Base-by-base conservation (phyloP, 2,888 invertebrate genomes). In the Erebia ligea region DNA sequence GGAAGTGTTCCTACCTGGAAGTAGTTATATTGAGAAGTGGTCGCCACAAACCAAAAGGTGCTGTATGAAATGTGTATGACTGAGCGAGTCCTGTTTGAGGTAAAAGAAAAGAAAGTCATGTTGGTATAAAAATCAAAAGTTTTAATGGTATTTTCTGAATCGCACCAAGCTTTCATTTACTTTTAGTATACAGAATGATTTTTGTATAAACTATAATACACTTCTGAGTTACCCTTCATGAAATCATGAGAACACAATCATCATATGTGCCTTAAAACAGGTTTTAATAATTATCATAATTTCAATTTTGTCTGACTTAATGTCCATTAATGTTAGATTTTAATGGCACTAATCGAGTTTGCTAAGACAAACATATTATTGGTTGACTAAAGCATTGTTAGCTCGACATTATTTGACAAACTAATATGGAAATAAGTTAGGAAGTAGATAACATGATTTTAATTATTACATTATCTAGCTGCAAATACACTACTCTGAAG, bases 91-190 rank as follows among this genome's bases (percentile, higher is more conserved):
- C 3, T 17, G 17, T 19, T 52, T n/a, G 10, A 8, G 50, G 70
- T 67, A 58, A 75, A 48, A 48, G 77, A 78, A 89, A 83, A 88
- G 89, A 90, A 89, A 87, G 83, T 87, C 83, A 74, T 84, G 80
- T 91, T 93, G 92, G 92, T 93, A 93, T 93, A 93, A 93, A 93
- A 93, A 93, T 93, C 92, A 93, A 93, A 93, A 93, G 92, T 92
- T 93, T 93, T 93, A 93, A 93, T 93, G 92, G 92, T 92, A 92
- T 92, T 92, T 92, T 92, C 92, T 91, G 92, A 92, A 92, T 93
- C 92, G 92, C 92, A 93, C 92, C 92, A 92, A 93, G 92, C 92
- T 91, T 92, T 90, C 92, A 91, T 91, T 91, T 91, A 92, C 89
- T 92, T 92, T 92, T 91, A 92, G 91, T 93, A 92, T 91, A 92